A percentile compares a stretch with the other conserved stretches of the same genome.
Evolutionary conservation across 2,797 vertebrate genomes (phyloP).

Genomic region (Sebastiscus tertius): DNA sequence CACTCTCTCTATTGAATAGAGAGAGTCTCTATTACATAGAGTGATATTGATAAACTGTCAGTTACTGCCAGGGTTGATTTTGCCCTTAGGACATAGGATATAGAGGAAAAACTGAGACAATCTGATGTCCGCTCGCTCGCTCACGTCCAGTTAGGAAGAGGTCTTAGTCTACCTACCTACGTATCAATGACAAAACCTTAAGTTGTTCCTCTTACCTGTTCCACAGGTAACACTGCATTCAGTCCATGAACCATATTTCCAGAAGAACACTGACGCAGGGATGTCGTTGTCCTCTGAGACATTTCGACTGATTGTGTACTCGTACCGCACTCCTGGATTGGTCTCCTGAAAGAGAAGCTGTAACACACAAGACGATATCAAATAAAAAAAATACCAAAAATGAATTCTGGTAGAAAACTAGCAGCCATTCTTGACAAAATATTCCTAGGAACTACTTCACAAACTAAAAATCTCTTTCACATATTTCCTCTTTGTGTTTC

Average conservation of each 20-base stretch:
- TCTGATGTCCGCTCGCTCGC: too few species aligned
- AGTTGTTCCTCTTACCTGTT: constrained; percentile 80
- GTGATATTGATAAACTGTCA: too few species aligned
- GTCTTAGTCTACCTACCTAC: background rate
- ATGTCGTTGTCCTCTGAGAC: constrained; percentile 59
- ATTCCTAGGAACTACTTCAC: background rate
- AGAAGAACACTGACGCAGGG: constrained; percentile 83
- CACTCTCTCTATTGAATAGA: too few species aligned
- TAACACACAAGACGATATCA: constrained; percentile 19
- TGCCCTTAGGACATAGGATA: too few species aligned
- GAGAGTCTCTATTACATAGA: too few species aligned
- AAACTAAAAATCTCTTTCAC: background rate
- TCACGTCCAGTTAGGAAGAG: too few species aligned
- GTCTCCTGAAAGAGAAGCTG: constrained; percentile 96
- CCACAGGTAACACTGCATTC: constrained; percentile 93
- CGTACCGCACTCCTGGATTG: constrained; percentile 93
- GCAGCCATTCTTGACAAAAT: background rate
- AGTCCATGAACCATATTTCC: constrained; percentile 92
- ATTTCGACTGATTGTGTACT: constrained; percentile 90
- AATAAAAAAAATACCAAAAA: background rate
- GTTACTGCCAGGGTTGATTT: too few species aligned
- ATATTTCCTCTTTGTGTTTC: background rate
- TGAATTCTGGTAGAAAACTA: background rate
- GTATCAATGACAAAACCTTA: background rate
- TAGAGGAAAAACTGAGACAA: too few species aligned